Evolutionary conservation across 1,140 invertebrate genomes (phyloP), one percentile per base, ranked within the genome.

Genomic region (Monomorium pharaonis): DNA sequence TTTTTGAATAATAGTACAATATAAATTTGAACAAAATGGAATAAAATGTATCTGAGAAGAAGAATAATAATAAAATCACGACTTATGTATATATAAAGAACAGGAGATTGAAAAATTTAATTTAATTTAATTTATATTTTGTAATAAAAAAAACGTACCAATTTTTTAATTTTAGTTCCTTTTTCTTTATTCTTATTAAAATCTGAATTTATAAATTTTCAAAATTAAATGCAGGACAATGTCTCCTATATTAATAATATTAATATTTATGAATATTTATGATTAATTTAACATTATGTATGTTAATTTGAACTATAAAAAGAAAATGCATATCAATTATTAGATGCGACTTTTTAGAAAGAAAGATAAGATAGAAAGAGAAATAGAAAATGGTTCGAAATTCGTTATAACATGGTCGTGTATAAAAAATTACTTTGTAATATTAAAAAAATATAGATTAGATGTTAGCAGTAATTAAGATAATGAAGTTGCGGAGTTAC

Each of bases 141-240:
- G 18, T 62, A 62, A 62, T 62, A 18, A 62, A 62, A 62, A 54
- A n/a, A 18, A 54, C 5, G 14, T 51, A 24, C 24, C 6, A 18
- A 14, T 6, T 0, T 33, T 6, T 16, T 3, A 37, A 37, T 3
- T 27, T 33, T 9, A 24, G 3, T 33, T 6, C 21, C 58, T n/a
- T 72, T 86, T 88, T 81, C 75, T 37, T n/a, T 65, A 5, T 86
- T 42, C n/a, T n/a, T n/a, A n/a, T n/a, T 58, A 60, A 77, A 74
- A 44, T 30, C 12, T 24, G 1, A 7, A 24, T 24, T 14, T 30
- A 12, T 63, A 21, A 49, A 37, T 27, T 10, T n/a, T 78, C 18
- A 10, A 56, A 6, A 49, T 77, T 63, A 77, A 42, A 33, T 47
- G 10, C 27, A 63, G n/a, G 24, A 62, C 18, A 30, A 5, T 16